Percentiles rank a stretch among this genome's conserved stretches.
These are phyloP conservation scores for Drosophila maculinotata DNA, from an alignment of 2,888 invertebrate genomes.

Conservation along the genomic window DNA sequence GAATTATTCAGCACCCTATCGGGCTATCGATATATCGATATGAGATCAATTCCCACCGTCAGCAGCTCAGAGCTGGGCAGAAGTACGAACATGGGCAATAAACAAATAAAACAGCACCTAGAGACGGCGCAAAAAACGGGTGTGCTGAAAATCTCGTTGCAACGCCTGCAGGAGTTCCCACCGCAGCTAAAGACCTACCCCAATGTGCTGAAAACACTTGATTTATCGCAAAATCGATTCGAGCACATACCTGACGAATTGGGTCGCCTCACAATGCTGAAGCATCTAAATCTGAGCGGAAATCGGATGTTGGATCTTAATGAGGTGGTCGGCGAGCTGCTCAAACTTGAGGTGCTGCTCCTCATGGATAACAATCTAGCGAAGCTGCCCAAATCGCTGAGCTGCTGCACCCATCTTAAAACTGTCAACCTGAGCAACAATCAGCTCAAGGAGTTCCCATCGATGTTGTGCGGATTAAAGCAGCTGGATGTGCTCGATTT, in stretches of 20 bases:
- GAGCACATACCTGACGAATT: slow-evolving; percentile 91
- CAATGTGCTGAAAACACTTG: slow-evolving; percentile 92
- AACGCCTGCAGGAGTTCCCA: slow-evolving; percentile 90
- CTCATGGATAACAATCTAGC: slow-evolving; percentile 93
- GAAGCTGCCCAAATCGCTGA: slow-evolving; percentile 88
- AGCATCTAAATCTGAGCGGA: slow-evolving; percentile 91
- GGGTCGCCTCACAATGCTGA: slow-evolving; percentile 89
- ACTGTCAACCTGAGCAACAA: slow-evolving; percentile 92
- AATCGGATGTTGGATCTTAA: slow-evolving; percentile 92
- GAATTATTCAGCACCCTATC: neutral
- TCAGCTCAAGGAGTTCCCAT: slow-evolving; percentile 91
- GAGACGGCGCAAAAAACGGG: slow-evolving; percentile 98
- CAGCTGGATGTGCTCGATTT: slow-evolving; percentile 95
- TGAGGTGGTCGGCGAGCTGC: slow-evolving; percentile 88
- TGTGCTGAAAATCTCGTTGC: slow-evolving; percentile 93
- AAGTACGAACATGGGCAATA: slow-evolving; percentile 91
- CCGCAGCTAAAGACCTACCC: slow-evolving; percentile 88
- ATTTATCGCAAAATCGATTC: slow-evolving; percentile 96
- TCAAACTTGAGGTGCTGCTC: slow-evolving; percentile 91
- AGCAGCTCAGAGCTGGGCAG: slow-evolving; percentile 26
- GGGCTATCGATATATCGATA: slow-evolving; percentile 43
- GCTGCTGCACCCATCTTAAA: slow-evolving; percentile 89
- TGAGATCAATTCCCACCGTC: slow-evolving; percentile 16
- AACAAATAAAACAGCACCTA: slow-evolving; percentile 94
- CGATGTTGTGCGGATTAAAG: slow-evolving; percentile 91